Percentiles rank a stretch among this genome's conserved stretches.
Evolutionary conservation across 2,888 invertebrate species (phyloP).

Genomic region (Allacma fusca): DNA sequence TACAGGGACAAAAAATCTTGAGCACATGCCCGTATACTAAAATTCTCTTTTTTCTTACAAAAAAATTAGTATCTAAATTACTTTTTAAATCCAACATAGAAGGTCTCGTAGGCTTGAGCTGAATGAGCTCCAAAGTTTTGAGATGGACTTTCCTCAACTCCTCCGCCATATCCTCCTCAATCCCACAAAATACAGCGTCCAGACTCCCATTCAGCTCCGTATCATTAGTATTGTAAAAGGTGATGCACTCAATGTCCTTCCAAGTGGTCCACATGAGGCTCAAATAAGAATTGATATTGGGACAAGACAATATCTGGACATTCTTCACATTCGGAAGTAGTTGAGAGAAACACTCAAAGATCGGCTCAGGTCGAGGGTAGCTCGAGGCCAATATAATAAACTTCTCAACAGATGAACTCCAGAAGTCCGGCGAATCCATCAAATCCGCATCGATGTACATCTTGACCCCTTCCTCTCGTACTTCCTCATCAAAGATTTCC

Average conservation of each 20-base stretch:
- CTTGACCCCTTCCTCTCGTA: too few species aligned
- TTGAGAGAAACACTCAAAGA: background rate
- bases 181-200: conserved; percentile 7
- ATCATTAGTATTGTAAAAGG: conserved; percentile 16
- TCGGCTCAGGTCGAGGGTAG: background rate
- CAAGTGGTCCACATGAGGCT: background rate
- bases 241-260: background rate
- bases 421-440: too few species aligned
- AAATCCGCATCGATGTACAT: too few species aligned
- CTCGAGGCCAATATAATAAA: background rate
- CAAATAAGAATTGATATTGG: background rate
- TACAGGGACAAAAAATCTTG: conserved; percentile 9
- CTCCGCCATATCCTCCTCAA: conserved; percentile 13
- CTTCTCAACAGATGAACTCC: background rate
- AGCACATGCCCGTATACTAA: too few species aligned
- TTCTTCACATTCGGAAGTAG: conserved; percentile 6
- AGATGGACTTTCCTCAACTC: background rate
- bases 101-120: background rate
- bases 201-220: background rate
- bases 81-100: background rate
- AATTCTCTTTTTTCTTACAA: too few species aligned
- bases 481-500: conserved; percentile 12
- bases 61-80: background rate
- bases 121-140: background rate
- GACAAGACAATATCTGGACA: background rate